These are phyloP conservation scores for Trisateles emortualis DNA, from an alignment of 2,888 invertebrate genomes.

Conservation along the genomic window DNA sequence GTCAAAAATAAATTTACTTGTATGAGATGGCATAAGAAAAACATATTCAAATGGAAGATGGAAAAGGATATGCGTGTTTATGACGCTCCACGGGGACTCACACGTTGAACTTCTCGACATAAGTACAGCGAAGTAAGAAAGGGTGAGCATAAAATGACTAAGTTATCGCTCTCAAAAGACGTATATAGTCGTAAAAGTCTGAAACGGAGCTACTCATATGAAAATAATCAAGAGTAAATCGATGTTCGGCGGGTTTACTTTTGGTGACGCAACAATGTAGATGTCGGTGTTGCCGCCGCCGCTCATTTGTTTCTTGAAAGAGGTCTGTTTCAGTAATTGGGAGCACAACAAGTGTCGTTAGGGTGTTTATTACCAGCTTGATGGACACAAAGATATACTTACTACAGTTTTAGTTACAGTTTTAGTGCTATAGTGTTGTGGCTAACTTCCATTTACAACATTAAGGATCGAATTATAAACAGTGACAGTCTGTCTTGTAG, in stretches of 20 bases:
- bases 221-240: slow-evolving; percentile 82
- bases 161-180: slow-evolving; percentile 85
- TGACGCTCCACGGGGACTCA: slow-evolving; percentile 75
- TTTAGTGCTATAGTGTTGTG: slow-evolving; percentile 16
- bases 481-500: background rate
- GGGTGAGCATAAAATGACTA: slow-evolving; percentile 85
- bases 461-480: background rate
- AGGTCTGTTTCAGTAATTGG: slow-evolving; percentile 44
- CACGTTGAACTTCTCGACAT: slow-evolving; percentile 76
- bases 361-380: slow-evolving; percentile 48
- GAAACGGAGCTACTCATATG: slow-evolving; percentile 76
- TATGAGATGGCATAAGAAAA: slow-evolving; percentile 55
- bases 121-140: slow-evolving; percentile 74
- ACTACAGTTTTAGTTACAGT: slow-evolving; percentile 24
- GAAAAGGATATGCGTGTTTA: slow-evolving; percentile 81
- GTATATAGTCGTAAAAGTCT: slow-evolving; percentile 81
- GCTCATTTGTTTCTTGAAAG: slow-evolving; percentile 36
- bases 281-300: slow-evolving; percentile 33
- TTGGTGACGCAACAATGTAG: slow-evolving; percentile 44
- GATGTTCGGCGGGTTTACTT: slow-evolving; percentile 58
- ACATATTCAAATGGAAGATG: slow-evolving; percentile 76
- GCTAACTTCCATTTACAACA: background rate
- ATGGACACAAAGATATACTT: slow-evolving; percentile 35
- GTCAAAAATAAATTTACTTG: slow-evolving; percentile 42
- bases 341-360: slow-evolving; percentile 54